Conservation (phyloP, 1,140 invertebrate species). For the Spodoptera frugiperda region DNA sequence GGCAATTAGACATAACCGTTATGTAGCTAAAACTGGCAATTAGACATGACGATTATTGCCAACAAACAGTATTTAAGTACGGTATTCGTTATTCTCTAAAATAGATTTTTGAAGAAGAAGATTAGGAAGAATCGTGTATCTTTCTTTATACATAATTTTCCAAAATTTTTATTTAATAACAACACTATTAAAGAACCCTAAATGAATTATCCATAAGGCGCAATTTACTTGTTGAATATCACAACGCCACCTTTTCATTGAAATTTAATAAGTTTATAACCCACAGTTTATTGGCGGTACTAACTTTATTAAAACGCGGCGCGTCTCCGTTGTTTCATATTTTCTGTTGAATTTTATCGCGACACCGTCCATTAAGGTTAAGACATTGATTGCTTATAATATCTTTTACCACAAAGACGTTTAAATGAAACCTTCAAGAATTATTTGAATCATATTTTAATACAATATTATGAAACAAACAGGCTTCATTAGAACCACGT, state of each 20-base stretch:
- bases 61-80: background rate
- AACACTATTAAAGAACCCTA: too few relatives aligned
- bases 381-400: conserved; percentile 43
- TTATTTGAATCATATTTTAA: conserved; percentile 17
- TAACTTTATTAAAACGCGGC: conserved; percentile 33
- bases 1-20: too few relatives aligned
- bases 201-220: background rate
- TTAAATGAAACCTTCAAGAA: conserved; percentile 3
- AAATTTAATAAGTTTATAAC: conserved; percentile 34
- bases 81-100: too few relatives aligned
- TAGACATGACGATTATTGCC: background rate
- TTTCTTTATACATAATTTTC: too few relatives aligned
- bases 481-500: too few relatives aligned
- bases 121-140: too few relatives aligned
- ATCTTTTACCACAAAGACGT: conserved; percentile 15
- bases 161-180: too few relatives aligned
- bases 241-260: conserved; percentile 19
- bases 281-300: conserved; percentile 20
- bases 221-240: conserved; percentile 9
- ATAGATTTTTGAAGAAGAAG: too few relatives aligned
- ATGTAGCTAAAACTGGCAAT: background rate
- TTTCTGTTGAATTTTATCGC: conserved; percentile 36
- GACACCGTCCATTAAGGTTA: conserved; percentile 31
- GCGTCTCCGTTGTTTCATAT: conserved; percentile 40
- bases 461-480: background rate